Evolutionary conservation across 1,140 invertebrate genomes (phyloP), one percentile per base, ranked within the genome.

Genomic region (Phymastichus coffea): DNA sequence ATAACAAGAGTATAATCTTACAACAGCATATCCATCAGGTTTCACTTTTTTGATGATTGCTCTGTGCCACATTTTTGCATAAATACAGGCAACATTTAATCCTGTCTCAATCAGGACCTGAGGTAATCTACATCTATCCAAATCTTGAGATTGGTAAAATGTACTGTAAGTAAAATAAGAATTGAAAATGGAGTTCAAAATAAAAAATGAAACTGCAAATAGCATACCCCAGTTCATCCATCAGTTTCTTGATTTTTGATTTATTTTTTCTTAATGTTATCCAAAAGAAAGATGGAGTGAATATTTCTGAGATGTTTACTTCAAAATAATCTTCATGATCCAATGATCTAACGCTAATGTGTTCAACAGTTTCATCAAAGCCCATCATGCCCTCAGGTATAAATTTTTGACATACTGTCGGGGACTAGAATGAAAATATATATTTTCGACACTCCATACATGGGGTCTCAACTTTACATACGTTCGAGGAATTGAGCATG

Each of bases 261-360:
- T 22, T 33, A 12, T 68, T 70, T 35, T 68, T 63, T 1, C 62
- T 23, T 10, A 72, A 60, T 7, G 67, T 66, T 43, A 79, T 61
- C 78, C 78, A 80, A 33, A 80, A 80, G 30, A 79, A 77, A 0
- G 70, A 70, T 3, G 77, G 77, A 37, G 70, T 68, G 41, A 75
- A 78, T 6, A 74, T 66, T 53, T 75, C 75, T 10, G 66, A 51
- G 46, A 77, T 28, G 23, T 64, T 33, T 28, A 68, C 48, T 44
- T 71, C 46, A 25, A 58, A 64, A 26, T 53, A 51, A 9, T 65
- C 26, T 4, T 52, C 35, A 1, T 35, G 8, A 20, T 35, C 23
- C 12, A 74, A 57, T 20, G 67, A 48, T 14, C 30, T 43, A 4
- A 78, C 68, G 2, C 15, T 47, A 38, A 76, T 58, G 25, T 70